Evolutionary conservation across 1,140 invertebrate genomes (phyloP), one percentile per base, ranked within the genome.

Genomic region (Heliconius hewitsoni): DNA sequence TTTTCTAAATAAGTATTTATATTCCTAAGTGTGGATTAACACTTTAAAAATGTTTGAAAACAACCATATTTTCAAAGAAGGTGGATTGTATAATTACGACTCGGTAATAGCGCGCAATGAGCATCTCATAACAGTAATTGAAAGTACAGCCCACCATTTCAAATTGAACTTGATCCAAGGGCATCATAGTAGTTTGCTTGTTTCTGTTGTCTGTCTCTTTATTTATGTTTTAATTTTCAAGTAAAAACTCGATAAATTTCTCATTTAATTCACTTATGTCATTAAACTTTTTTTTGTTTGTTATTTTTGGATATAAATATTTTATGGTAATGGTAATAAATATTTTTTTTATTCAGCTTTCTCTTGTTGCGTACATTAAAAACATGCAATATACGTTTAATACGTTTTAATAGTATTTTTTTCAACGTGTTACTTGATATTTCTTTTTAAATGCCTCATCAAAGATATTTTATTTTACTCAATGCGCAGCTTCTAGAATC

Each of bases 161-260:
- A 81, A 76, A 78, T 80, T 83, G 81, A 83, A 83, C 78, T 83
- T 76, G 73, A 78, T 78, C 66, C 73, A 83, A 83, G 78, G 79
- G 79, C 76, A 70, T 52, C 34, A 37, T 37, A 37, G 6, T 0
- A 73, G 34, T 66, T 42, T 55, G 50, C 34, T 78, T 55, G 23
- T 73, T 30, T 76, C 34, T 1, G 6, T 6, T 37, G 6, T 76
- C 27, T 72, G 74, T 34, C n/a, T 60, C 60, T 42, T 52, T 66
- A 66, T 80, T 75, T 74, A 34, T 57, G 23, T 60, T 76, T 66
- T 78, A 73, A 83, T 34, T 70, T 30, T 70, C 46, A 30, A 1
- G 1, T 30, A 11, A 16, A 27, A 66, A 30, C 6, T 37, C 34
- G 6, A n/a, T 6, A 1, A 11, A 66, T 3, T 27, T 66, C n/a